phyloP scores from a whole-genome alignment of 37 sponge, comb jelly and placozoan species.

The Tethya wilhelma region DNA sequence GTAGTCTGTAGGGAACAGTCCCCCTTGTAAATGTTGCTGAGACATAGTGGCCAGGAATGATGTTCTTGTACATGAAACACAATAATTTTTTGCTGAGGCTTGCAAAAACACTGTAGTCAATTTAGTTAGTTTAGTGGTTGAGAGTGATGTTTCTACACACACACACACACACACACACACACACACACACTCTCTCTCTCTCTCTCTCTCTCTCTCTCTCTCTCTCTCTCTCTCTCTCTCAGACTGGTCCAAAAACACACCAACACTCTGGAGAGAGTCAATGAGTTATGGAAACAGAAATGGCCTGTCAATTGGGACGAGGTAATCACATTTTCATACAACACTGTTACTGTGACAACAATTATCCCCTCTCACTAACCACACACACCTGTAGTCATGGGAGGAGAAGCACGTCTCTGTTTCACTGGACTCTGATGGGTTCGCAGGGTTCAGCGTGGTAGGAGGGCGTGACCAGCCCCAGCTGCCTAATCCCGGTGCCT shows the following conservation, averaged over 20 bases:
- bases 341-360: background rate
- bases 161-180: no score
- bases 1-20: no score
- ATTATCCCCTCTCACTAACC: background rate
- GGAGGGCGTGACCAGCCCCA: constrained; percentile 85
- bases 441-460: constrained; percentile 77
- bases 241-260: constrained; percentile 62
- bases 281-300: constrained; percentile 72
- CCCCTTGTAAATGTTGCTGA: no score
- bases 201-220: background rate
- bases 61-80: no score
- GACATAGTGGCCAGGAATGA: no score
- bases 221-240: background rate
- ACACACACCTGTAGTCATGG: constrained; percentile 51
- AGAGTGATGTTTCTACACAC: no score
- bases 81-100: no score
- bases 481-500: constrained; percentile 76
- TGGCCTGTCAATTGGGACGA: constrained; percentile 64
- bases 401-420: constrained; percentile 66
- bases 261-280: constrained; percentile 58
- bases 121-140: no score
- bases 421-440: constrained; percentile 54
- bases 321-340: constrained; percentile 16
- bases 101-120: no score
- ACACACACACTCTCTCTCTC: background rate